Evolutionary conservation across 1,140 invertebrate species (phyloP), one percentile per base, ranked within the genome.

Genomic region (Hyposmocoma kahamanoa): DNA sequence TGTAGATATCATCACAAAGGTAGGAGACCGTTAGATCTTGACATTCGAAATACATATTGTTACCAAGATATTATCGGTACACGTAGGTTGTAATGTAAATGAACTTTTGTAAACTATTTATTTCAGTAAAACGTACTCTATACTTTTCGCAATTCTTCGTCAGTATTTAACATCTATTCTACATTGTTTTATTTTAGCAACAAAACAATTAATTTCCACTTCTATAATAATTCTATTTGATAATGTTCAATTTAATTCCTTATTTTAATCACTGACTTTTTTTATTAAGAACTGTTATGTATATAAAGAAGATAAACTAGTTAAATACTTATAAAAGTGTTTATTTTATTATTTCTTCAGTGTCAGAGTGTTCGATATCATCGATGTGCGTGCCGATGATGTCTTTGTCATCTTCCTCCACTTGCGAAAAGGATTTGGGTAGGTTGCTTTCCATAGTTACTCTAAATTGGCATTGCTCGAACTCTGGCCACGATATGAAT

Each of bases 401-500:
- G 5, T 53, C 63, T 28, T 64, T 64, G 22, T 74, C 72, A 3
- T 74, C 71, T n/a, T 66, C 62, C 17, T 76, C 70, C n/a, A 72
- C 47, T 2, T 63, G 53, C 0, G 69, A 59, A 3, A 77, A 58
- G 43, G 66, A 80, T 41, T 79, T 82, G 2, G 76, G 76, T 50
- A 87, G 59, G 56, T 85, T 84, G 52, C 84, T 89, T 46, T 90
- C 89, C 66, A 90, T 77, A 1, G 88, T 87, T 17, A 86, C 79
- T 44, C 87, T 59, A 50, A 90, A 91, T 3, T 88, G 84, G 44
- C 88, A 89, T 34, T 87, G 86, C 10, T 84, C 71, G 52, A 89
- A 91, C 56, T 91, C 90, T 3, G 90, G 89, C 90, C 89, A 91
- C 5, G 85, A 87, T 53, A 87, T 73, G 53, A 86, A 87, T 53